Conservation (phyloP, 64 coral and sea anemone species). For the Pocillopora verrucosa region DNA sequence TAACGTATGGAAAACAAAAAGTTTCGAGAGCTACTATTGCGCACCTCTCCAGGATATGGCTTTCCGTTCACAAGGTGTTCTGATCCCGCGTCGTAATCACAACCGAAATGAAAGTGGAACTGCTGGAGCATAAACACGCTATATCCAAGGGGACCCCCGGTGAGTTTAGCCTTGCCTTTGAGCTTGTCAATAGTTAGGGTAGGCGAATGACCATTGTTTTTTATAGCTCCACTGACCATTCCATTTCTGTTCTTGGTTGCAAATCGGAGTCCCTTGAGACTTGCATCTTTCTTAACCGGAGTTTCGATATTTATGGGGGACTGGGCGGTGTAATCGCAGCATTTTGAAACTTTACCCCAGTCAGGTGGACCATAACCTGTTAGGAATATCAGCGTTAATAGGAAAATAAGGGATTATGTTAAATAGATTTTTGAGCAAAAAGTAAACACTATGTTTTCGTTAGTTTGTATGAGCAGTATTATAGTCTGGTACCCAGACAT, state of each 20-base stretch:
- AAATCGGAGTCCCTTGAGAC: constrained; percentile 11
- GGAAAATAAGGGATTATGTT: too few species aligned
- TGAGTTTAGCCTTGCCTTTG: constrained; percentile 21
- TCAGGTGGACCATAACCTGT: constrained; percentile 59
- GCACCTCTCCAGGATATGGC: constrained; percentile 48
- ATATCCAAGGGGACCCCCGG: constrained; percentile 39
- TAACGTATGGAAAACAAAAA: neutral
- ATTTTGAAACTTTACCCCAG: constrained; percentile 28
- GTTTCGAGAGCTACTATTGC: neutral
- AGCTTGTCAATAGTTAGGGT: constrained; percentile 44
- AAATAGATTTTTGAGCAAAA: too few species aligned
- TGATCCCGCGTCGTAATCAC: constrained; percentile 16
- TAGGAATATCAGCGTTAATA: neutral
- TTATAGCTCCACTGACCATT: constrained; percentile 34
- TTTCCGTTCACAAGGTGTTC: constrained; percentile 38
- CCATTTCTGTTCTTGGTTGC: neutral
- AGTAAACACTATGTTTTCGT: too few species aligned
- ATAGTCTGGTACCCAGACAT: too few species aligned
- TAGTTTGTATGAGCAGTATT: too few species aligned
- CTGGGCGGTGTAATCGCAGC: constrained; percentile 40
- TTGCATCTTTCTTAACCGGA: neutral
- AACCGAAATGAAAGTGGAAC: constrained; percentile 71
- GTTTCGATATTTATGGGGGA: constrained; percentile 69
- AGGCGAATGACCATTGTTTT: constrained; percentile 70
- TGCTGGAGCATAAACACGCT: constrained; percentile 46